Conservation (phyloP, 2,113 vertebrate species). For the Vulpes lagopus region DNA sequence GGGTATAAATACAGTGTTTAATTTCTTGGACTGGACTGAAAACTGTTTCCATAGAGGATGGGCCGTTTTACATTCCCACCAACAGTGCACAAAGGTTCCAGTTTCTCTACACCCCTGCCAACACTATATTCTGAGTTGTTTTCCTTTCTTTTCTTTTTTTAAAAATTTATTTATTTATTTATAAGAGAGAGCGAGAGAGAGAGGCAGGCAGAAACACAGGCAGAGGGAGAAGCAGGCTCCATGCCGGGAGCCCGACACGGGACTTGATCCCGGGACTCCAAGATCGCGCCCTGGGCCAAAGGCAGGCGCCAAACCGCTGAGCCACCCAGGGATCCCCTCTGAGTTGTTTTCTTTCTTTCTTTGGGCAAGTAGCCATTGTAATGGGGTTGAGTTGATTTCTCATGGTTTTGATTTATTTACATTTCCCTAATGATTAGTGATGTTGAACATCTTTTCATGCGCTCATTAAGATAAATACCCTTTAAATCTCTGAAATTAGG, state of each 20-base stretch:
- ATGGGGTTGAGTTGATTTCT: not conserved
- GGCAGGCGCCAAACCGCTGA: no score
- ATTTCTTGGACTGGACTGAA: not conserved
- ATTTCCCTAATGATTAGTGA: conserved; percentile 14
- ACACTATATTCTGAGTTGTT: not conserved
- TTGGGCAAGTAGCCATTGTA: not conserved
- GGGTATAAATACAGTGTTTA: not conserved
- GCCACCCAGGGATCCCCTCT: no score
- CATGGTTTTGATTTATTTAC: not conserved
- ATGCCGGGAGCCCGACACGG: no score
- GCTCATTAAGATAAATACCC: conserved; percentile 22
- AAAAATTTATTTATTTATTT: no score
- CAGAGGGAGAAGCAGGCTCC: no score
- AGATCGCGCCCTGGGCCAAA: no score
- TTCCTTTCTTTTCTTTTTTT: not conserved
- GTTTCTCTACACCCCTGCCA: not conserved
- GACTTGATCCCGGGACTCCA: no score
- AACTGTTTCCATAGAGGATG: not conserved
- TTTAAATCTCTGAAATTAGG: conserved; percentile 26
- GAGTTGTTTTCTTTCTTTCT: no score
- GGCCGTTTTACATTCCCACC: not conserved
- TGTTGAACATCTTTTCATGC: not conserved
- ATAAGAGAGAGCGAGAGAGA: no score
- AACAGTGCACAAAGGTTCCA: not conserved
- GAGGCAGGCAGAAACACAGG: no score